These are phyloP conservation scores for Myotis vivesi DNA, from an alignment of 2,797 vertebrate genomes.

Conservation along the genomic window DNA sequence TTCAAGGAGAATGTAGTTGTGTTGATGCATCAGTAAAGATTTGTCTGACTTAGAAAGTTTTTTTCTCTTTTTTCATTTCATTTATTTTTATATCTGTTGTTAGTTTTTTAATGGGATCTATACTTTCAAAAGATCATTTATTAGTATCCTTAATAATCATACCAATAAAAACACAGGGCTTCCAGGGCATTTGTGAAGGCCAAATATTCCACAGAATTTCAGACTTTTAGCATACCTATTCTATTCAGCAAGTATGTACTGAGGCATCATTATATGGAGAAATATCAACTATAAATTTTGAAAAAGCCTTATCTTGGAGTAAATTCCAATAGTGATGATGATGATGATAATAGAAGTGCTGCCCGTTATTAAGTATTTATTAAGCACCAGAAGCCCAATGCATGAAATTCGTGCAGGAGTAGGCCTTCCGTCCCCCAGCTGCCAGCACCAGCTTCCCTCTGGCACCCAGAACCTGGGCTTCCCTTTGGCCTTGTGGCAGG, in stretches of 20 bases:
- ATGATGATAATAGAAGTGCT: neutral
- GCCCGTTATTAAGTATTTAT: neutral
- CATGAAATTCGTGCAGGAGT: too few relatives aligned
- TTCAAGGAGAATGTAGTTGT: neutral
- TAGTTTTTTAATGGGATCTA: neutral
- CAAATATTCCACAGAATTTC: neutral
- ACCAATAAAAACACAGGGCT: neutral
- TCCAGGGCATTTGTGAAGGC: neutral
- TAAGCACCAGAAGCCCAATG: too few relatives aligned
- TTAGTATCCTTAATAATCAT: neutral
- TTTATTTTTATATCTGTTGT: neutral
- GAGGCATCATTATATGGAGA: neutral
- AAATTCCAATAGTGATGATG: neutral
- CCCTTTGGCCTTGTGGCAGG: conserved; percentile 77
- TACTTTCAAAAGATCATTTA: neutral
- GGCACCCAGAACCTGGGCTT: too few relatives aligned
- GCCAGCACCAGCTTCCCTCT: too few relatives aligned
- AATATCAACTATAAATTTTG: neutral
- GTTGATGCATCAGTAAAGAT: neutral
- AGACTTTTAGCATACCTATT: neutral
- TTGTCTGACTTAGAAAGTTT: neutral
- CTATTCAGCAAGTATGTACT: neutral
- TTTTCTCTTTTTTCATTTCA: neutral
- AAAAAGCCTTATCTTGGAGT: neutral
- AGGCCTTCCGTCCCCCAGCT: too few relatives aligned